Conservation (phyloP, 2,113 vertebrate species). For the Platysternon megacephalum region DNA sequence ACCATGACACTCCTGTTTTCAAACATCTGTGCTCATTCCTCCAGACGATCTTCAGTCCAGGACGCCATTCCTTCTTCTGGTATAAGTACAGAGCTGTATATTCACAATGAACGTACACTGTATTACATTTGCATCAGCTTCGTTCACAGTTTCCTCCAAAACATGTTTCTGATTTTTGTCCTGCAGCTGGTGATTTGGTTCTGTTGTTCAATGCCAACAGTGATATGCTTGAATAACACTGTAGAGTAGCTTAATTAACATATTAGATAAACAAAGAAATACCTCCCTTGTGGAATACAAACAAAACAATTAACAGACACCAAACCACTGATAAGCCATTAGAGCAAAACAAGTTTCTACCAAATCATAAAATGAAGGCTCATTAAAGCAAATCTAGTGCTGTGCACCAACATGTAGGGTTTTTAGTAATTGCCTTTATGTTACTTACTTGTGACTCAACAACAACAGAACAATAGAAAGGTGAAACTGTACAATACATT, state of each 20-base stretch:
- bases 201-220: constrained; percentile 47
- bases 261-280: constrained; percentile 66
- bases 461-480: constrained; percentile 19
- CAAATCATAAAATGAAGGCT: constrained; percentile 61
- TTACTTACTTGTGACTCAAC: constrained; percentile 26
- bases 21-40: background rate
- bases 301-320: constrained; percentile 62
- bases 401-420: background rate
- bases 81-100: background rate
- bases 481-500: background rate
- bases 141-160: background rate
- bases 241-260: constrained; percentile 69
- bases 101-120: rapidly evolving
- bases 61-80: background rate
- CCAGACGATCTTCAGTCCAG: rapidly evolving
- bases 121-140: background rate
- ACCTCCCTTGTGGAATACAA: constrained; percentile 41
- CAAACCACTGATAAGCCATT: constrained; percentile 59
- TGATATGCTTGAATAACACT: constrained; percentile 50
- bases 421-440: background rate
- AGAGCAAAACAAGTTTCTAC: constrained; percentile 66
- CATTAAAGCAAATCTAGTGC: constrained; percentile 67
- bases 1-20: background rate
- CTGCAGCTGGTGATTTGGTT: constrained; percentile 45
- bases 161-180: constrained; percentile 19